Base-by-base conservation (phyloP, 2,113 vertebrate species). In the Guaruba guarouba region DNA sequence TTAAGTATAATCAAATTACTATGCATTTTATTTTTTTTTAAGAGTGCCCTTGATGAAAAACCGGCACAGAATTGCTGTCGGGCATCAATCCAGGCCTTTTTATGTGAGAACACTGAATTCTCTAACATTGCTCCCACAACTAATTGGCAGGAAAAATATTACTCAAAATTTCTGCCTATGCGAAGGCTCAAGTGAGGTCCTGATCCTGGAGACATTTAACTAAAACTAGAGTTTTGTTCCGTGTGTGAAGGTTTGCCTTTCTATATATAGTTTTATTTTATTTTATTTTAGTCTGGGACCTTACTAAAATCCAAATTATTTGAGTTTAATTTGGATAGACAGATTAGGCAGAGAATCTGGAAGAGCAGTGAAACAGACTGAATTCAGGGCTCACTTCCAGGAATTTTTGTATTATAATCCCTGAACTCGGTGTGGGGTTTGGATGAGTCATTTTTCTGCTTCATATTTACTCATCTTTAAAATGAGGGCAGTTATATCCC, bases 361-460 rank as follows among this genome's bases (percentile, higher is more conserved):
- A 92, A 92, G 77, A 82, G 61, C 44, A 46, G 31, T 67, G 86
- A 95, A 96, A 76, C 46, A 70, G 77, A 69, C 80, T 93, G 57
- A 95, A 93, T 84, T 82, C 73, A 69, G 80, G 95, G 93, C 82
- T 62, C 9, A 9, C n/a, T 88, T 97, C 90, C 88, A 96, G 96
- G 91, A 92, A 78, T 92, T 92, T 90, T 83, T 88, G 77, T 89
- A 92, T 94, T 96, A 43, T 59, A 93, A 92, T 91, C 92, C 69
- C 22, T 86, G 44, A 78, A 16, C 48, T 89, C 3, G 1, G 20
- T 93, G 68, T 92, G 80, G 57, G 25, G 84, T 94, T 97, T 91
- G 80, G 48, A 35, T 96, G 93, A 97, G 74, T 92, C 88, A 92
- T 81, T 94, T 94, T 94, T 93, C 86, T 94, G 77, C 88, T 94